Evolutionary conservation across 2,113 vertebrate genomes (phyloP).

Genomic region (Galeopterus variegatus): DNA sequence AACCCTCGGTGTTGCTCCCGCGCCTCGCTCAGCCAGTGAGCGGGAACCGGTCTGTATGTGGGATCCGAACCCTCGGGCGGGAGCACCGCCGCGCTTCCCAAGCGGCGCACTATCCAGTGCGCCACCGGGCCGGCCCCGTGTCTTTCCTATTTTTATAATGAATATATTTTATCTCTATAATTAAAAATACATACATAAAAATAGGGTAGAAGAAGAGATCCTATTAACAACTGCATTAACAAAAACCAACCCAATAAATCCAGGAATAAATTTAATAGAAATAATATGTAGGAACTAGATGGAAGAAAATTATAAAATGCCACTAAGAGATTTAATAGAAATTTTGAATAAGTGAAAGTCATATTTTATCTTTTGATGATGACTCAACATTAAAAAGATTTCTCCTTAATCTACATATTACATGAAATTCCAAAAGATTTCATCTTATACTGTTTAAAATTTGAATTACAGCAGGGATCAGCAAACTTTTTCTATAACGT

Average conservation of each 20-base stretch:
- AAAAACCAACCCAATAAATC: background rate
- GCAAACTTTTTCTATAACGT: background rate
- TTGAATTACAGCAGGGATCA: background rate
- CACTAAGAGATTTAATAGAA: background rate
- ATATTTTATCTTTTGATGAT: constrained; percentile 1
- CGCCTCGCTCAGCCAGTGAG: no score
- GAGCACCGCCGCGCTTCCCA: no score
- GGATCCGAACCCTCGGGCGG: no score
- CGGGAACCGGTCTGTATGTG: no score
- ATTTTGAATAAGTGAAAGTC: constrained; percentile 17
- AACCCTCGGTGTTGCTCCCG: no score
- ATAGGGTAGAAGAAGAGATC: background rate
- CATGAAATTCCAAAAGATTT: constrained; percentile 1
- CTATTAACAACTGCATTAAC: background rate
- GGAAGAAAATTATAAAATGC: background rate
- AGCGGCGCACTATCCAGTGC: no score
- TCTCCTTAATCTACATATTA: background rate
- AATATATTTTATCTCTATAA: background rate
- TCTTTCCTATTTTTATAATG: constrained; percentile 8
- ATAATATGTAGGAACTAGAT: background rate
- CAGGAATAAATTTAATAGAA: constrained; percentile 42
- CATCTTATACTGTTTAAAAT: constrained; percentile 22
- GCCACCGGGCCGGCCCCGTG: no score
- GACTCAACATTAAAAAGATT: constrained; percentile 34
- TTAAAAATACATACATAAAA: background rate